These are phyloP conservation scores for Coptodon bakossiorum DNA, from an alignment of 2,113 vertebrate genomes.

Conservation along the genomic window DNA sequence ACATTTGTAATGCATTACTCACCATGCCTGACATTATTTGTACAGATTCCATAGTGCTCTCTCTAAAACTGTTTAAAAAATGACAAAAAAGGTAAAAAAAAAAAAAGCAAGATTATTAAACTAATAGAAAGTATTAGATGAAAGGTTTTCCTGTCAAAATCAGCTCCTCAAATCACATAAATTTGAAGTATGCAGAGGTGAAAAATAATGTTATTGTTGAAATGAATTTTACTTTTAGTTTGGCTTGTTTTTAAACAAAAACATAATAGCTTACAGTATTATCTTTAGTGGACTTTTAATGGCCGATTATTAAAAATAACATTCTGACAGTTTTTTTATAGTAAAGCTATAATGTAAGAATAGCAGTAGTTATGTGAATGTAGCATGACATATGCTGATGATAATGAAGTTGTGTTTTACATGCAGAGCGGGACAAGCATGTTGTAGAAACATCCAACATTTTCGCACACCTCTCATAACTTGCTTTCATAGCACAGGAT, in stretches of 20 bases:
- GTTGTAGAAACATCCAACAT: conserved; percentile 4
- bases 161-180: background rate
- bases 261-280: background rate
- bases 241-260: background rate
- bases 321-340: background rate
- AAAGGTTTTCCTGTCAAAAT: background rate
- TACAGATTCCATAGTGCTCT: background rate
- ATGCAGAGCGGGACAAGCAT: background rate
- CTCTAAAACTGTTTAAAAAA: background rate
- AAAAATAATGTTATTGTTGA: background rate
- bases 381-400: background rate
- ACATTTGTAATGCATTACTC: background rate
- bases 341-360: background rate
- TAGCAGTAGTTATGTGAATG: background rate
- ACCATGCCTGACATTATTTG: background rate
- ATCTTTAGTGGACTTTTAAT: background rate
- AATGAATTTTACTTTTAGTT: background rate
- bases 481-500: conserved; percentile 25
- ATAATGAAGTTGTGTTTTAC: background rate
- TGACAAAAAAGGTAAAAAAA: background rate
- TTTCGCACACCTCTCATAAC: background rate
- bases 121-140: background rate
- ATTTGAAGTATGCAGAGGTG: background rate
- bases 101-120: background rate
- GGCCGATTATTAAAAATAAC: background rate